A percentile compares a stretch with the other conserved stretches of the same genome.
Conservation (phyloP, 1,140 invertebrate genomes). For the Drosophila sechellia region DNA sequence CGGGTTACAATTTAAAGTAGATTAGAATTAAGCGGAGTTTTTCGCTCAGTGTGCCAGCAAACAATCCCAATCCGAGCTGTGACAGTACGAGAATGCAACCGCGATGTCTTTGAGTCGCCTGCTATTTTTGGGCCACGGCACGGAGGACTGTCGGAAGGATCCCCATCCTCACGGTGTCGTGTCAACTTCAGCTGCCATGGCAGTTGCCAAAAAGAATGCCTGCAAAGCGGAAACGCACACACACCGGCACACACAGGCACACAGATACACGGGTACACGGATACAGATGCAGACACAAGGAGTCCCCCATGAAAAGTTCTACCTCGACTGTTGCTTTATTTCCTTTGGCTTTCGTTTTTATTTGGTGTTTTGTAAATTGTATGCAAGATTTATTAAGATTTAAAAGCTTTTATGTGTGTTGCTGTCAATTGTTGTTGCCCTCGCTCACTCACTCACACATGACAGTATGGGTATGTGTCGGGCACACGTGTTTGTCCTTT, state of each 20-base stretch:
- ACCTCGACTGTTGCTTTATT: constrained; percentile 36
- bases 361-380: constrained; percentile 74
- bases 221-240: constrained; percentile 28
- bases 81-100: constrained; percentile 49
- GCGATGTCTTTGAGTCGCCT: constrained; percentile 40
- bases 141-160: constrained; percentile 1
- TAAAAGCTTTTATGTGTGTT: constrained; percentile 83
- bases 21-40: neutral
- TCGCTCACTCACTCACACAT: constrained; percentile 11
- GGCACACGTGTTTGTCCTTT: constrained; percentile 47
- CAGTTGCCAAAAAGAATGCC: constrained; percentile 43
- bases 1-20: no score
- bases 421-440: constrained; percentile 68
- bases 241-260: neutral
- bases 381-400: constrained; percentile 84
- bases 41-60: constrained; percentile 15
- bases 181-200: constrained; percentile 46
- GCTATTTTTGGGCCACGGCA: constrained; percentile 17
- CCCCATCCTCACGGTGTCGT: constrained; percentile 17
- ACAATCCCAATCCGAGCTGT: constrained; percentile 28
- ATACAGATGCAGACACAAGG: constrained; percentile 1
- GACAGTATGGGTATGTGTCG: constrained; percentile 2
- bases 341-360: constrained; percentile 37
- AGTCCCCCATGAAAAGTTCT: constrained; percentile 9
- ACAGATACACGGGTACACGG: constrained; percentile 2